Base-by-base conservation (phyloP, 2,113 vertebrate genomes). In the Excalfactoria chinensis region DNA sequence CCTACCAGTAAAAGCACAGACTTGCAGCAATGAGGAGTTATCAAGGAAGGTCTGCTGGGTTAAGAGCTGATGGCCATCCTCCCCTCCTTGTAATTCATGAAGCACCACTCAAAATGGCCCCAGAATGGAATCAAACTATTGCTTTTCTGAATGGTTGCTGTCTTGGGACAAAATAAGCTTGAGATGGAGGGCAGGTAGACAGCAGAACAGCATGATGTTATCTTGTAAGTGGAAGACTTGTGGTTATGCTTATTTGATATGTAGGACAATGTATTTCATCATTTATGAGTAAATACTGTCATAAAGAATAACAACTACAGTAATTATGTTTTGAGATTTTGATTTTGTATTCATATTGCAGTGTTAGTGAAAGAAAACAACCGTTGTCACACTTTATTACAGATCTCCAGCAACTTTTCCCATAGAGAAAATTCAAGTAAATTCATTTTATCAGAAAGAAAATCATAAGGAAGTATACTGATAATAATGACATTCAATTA, bases 401-500 rank as follows among this genome's bases (percentile, higher is more conserved):
- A 93, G 59, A 85, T n/a, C 75, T 56, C 10, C 3, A 41, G 23
- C 21, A 88, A 83, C 34, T 83, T 74, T 59, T 83, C 26, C 51
- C 43, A 28, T 41, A 63, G 15, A 88, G 46, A 88, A 89, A 93
- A 86, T 48, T 43, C 11, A 76, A 91, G 62, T 41, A 80, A 89
- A 83, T 59, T 76, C 0, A 3, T 63, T 58, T 62, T 72, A 69
- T 59, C 56, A 73, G n/a, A 56, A 23, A 59, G 7, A 85, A 76
- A 51, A 58, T 26, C 7, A 23, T 30, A 66, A 56, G 22, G 74
- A 88, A 86, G 89, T 70, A 74, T 5, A 56, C 26, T 58, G 53
- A 17, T 40, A 91, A 58, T n/a, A 58, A 95, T 35, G 35, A 58
- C 66, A 90, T 20, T 58, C 43, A 84, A 88, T 75, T 86, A 88